Evolutionary conservation across 2,797 vertebrate species (phyloP).

Genomic region (Brachyrhaphis roseni): DNA sequence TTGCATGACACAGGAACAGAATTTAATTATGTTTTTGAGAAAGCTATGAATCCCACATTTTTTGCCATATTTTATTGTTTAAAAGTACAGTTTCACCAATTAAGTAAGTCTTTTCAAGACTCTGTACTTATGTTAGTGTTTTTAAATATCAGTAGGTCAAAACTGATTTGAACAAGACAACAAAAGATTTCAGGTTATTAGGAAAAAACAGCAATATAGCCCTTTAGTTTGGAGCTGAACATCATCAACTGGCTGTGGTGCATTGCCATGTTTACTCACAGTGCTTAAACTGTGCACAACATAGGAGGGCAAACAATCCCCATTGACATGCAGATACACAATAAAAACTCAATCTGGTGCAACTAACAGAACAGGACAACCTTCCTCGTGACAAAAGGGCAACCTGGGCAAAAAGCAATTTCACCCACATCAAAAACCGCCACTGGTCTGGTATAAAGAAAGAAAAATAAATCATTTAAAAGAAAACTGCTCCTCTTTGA

Average conservation of each 20-base stretch:
- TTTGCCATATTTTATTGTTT: background rate
- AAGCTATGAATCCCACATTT: background rate
- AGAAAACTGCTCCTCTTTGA: background rate
- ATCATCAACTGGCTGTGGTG: background rate
- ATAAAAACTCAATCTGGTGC: background rate
- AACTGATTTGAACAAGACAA: background rate
- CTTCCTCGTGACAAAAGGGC: background rate
- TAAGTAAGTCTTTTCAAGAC: background rate
- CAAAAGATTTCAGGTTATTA: background rate
- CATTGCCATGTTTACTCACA: background rate
- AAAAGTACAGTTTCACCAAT: background rate
- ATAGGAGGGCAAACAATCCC: background rate
- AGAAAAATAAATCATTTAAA: background rate
- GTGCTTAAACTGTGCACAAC: slow-evolving; percentile 1
- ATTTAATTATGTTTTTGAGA: background rate
- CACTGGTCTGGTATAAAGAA: background rate
- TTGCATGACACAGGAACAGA: background rate
- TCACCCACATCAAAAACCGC: background rate
- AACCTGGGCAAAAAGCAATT: background rate
- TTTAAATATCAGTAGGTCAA: background rate
- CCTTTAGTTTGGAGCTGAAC: slow-evolving; percentile 6
- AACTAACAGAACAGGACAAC: background rate
- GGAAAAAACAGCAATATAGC: background rate
- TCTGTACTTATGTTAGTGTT: background rate
- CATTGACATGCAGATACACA: background rate